Evolutionary conservation across 2,888 invertebrate species (phyloP).

Genomic region (Helleia helle): DNA sequence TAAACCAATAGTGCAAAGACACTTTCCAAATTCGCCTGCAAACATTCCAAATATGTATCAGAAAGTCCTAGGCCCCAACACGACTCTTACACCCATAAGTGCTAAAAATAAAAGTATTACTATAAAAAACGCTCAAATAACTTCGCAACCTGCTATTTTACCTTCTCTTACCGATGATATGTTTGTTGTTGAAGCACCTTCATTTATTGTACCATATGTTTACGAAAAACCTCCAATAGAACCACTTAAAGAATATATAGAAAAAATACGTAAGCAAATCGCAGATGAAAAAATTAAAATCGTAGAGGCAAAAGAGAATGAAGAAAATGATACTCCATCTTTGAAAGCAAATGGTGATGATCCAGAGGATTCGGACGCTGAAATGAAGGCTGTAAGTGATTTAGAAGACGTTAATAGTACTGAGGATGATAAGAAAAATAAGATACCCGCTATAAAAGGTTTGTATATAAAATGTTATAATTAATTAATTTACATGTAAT

Average conservation of each 20-base stretch:
- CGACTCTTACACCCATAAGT: slow-evolving; percentile 51
- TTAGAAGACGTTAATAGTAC: slow-evolving; percentile 34
- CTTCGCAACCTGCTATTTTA: slow-evolving; percentile 78
- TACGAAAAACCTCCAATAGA: slow-evolving; percentile 91
- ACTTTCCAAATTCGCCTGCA: slow-evolving; percentile 56
- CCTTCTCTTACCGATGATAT: slow-evolving; percentile 92
- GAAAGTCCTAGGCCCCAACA: slow-evolving; percentile 53
- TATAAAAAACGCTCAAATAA: slow-evolving; percentile 29
- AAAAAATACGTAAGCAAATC: slow-evolving; percentile 77
- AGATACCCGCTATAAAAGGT: slow-evolving; percentile 34
- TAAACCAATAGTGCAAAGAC: slow-evolving; percentile 57
- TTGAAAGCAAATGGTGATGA: slow-evolving; percentile 20
- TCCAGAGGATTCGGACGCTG: slow-evolving; percentile 14
- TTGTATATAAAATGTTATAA: no score
- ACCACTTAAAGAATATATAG: slow-evolving; percentile 82
- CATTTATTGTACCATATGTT: slow-evolving; percentile 94
- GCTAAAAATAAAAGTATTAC: slow-evolving; percentile 30
- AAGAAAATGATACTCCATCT: slow-evolving; percentile 13
- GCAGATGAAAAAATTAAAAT: slow-evolving; percentile 37
- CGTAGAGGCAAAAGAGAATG: slow-evolving; percentile 33
- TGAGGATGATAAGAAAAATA: slow-evolving; percentile 41
- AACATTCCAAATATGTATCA: slow-evolving; percentile 79
- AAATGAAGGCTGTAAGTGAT: slow-evolving; percentile 30
- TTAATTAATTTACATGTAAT: no score
- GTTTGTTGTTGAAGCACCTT: slow-evolving; percentile 94